These are phyloP conservation scores for Ellobium chinense DNA, from an alignment of 2,888 invertebrate genomes.

Conservation along the genomic window DNA sequence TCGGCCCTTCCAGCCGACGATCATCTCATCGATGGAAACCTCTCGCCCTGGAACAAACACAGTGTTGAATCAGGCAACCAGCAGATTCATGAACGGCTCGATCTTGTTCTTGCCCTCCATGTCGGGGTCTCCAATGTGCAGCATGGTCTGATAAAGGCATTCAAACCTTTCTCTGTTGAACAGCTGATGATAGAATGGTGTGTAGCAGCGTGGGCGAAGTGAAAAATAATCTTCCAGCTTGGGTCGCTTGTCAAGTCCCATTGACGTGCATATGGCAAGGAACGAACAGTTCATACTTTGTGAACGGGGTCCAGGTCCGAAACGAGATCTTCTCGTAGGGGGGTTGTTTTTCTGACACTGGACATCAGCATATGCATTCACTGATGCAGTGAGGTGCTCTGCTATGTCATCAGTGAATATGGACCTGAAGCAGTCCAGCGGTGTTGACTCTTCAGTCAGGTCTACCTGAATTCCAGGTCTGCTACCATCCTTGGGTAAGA, in stretches of 20 bases:
- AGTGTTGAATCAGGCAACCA: not conserved
- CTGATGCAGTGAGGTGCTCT: not conserved
- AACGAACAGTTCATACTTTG: not conserved
- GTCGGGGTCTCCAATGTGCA: not conserved
- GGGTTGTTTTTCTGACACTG: not conserved
- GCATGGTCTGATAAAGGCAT: not conserved
- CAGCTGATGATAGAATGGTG: not conserved
- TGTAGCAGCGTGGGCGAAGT: not conserved
- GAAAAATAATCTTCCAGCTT: not conserved
- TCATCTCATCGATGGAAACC: conserved; percentile 31
- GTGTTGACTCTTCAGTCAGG: not conserved
- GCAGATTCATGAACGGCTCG: not conserved
- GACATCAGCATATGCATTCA: not conserved
- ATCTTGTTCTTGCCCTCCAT: conserved; percentile 4
- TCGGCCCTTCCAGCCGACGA: conserved; percentile 5
- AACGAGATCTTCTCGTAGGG: not conserved
- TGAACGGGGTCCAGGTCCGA: not conserved
- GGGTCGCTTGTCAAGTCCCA: not conserved
- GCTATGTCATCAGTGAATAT: not conserved
- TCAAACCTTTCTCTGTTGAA: conserved; percentile 13
- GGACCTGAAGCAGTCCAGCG: not conserved
- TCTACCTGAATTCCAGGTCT: not conserved
- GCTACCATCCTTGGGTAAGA: not conserved
- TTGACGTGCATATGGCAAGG: not conserved
- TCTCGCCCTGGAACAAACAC: not conserved